These are phyloP conservation scores for Salpingus planirostris DNA, from an alignment of 2,888 invertebrate species.

Conservation along the genomic window DNA sequence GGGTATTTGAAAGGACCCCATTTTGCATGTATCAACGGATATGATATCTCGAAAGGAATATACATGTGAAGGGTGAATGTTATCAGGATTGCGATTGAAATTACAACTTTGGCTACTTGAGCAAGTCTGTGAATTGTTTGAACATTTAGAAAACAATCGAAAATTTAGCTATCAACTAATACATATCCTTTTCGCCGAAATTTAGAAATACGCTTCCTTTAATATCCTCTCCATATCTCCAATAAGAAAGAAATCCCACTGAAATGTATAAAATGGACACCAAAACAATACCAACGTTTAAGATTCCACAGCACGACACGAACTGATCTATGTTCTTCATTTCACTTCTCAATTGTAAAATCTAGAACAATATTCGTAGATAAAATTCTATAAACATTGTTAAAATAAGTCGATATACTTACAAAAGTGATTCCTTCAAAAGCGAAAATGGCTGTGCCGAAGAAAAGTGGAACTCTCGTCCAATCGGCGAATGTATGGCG, in stretches of 20 bases:
- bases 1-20: slow-evolving; percentile 47
- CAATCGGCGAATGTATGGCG: slow-evolving; percentile 43
- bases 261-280: slow-evolving; percentile 65
- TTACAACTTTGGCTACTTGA: slow-evolving; percentile 63
- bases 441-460: slow-evolving; percentile 87
- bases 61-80: slow-evolving; percentile 88
- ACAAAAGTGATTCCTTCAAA: slow-evolving; percentile 87
- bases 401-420: slow-evolving; percentile 27
- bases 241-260: slow-evolving; percentile 77
- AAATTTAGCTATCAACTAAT: slow-evolving; percentile 20
- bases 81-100: slow-evolving; percentile 70
- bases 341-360: slow-evolving; percentile 78
- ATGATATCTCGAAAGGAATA: slow-evolving; percentile 77
- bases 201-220: slow-evolving; percentile 77
- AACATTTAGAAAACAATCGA: background rate
- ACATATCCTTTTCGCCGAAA: slow-evolving; percentile 54
- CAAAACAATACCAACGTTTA: slow-evolving; percentile 74
- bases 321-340: slow-evolving; percentile 70
- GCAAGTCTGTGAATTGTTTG: slow-evolving; percentile 59
- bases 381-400: no score
- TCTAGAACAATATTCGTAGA: slow-evolving; percentile 43
- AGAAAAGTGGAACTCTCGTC: slow-evolving; percentile 61
- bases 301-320: slow-evolving; percentile 64
- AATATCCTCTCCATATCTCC: slow-evolving; percentile 66
- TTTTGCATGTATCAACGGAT: slow-evolving; percentile 54